A percentile compares a stretch with the other conserved stretches of the same genome.
These are phyloP conservation scores for Diloba caeruleocephala DNA, from an alignment of 2,888 invertebrate genomes.

Conservation along the genomic window DNA sequence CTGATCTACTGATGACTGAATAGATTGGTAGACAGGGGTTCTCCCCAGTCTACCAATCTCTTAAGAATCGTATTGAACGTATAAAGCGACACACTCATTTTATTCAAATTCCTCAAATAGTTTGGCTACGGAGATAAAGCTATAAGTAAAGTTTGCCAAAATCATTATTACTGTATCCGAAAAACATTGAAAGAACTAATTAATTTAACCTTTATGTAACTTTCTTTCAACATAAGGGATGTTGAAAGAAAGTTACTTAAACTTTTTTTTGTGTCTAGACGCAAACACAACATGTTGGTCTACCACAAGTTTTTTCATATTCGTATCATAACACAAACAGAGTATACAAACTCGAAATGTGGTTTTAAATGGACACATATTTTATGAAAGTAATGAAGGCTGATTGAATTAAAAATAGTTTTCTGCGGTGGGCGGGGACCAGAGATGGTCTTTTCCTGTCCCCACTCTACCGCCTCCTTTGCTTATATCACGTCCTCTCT, in stretches of 20 bases:
- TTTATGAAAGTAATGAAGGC: slow-evolving; percentile 36
- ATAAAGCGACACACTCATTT: no score
- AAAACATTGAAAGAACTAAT: background rate
- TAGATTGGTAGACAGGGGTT: no score
- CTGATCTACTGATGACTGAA: no score
- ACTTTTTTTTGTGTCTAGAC: slow-evolving; percentile 20
- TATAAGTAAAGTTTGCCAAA: background rate
- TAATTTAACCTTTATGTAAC: slow-evolving; percentile 21
- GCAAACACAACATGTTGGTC: slow-evolving; percentile 7
- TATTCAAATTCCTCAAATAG: no score
- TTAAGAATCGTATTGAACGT: no score
- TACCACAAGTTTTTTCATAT: slow-evolving; percentile 18
- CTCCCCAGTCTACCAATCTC: no score
- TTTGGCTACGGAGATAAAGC: no score
- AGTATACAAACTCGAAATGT: slow-evolving; percentile 17
- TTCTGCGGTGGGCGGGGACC: no score
- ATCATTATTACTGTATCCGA: background rate
- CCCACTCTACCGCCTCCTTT: no score
- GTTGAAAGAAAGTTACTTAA: no score
- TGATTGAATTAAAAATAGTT: slow-evolving; percentile 5
- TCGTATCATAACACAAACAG: slow-evolving; percentile 26
- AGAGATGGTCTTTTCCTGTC: no score
- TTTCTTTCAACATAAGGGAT: slow-evolving; percentile 41
- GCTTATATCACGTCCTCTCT: no score
- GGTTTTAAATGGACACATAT: slow-evolving; percentile 8